Evolutionary conservation across 37 sponge, comb jelly and placozoan genomes (phyloP), one percentile per base, ranked within the genome.

Genomic region (Ianthella basta): DNA sequence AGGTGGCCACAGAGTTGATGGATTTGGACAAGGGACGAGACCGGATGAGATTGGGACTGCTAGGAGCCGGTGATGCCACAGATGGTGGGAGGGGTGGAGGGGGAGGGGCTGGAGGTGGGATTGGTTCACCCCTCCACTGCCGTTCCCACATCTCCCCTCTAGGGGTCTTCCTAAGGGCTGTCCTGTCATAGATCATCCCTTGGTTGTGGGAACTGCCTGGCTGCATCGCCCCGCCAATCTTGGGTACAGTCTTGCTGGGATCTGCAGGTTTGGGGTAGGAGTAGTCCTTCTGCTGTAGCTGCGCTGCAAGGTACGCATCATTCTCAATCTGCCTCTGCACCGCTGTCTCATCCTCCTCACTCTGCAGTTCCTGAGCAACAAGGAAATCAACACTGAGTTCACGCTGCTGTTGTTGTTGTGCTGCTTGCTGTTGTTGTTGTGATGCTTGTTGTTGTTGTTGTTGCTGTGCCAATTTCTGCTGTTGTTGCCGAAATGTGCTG

Each of bases 261-360:
- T 61, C 29, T 29, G 29, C 64, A 29, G 64, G 64, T 12, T 10
- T 61, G 27, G 23, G 39, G 55, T 70, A 86, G 24, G 90, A 53
- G 66, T 88, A 85, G 39, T 92, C 92, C 57, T 83, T 85, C 60
- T 81, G 30, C 72, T 92, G 89, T 23, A 92, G 68, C 72, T 86
- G 86, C 27, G 83, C 60, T 6, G 92, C 92, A 0, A 91, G 79
- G 27, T 85, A 30, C 21, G 18, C 21, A 73, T 91, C 91, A 60
- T 79, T n/a, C 35, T 67, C 87, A 36, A 60, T 38, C 44, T 54
- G 59, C 54, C 39, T 64, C 34, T 36, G 66, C 55, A 21, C 29
- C 13, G 25, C 55, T 1, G 44, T 29, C 20, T 80, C 55, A 10
- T 44, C 6, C 39, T 88, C 85, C 29, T 87, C 67, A 29, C 27